Evolutionary conservation across 2,113 vertebrate species (phyloP), one percentile per base, ranked within the genome.

Genomic region (Microtus pennsylvanicus): DNA sequence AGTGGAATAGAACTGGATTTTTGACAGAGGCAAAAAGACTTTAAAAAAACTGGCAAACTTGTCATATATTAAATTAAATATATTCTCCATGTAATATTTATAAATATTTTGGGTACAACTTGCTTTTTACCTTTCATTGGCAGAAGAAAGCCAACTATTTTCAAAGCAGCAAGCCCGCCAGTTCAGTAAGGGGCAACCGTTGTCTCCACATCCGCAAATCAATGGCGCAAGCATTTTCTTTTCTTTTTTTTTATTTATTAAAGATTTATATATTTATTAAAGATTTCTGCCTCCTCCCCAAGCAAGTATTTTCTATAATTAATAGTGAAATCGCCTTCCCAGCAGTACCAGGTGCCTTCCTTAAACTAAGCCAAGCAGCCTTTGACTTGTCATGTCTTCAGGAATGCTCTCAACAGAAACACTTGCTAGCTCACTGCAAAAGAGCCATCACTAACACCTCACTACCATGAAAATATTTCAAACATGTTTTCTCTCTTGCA

Each of bases 31-130:
- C 65, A 80, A 72, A 96, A 88, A 81, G 12, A 30, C 10, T 55
- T 42, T 82, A 78, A 82, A 76, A 87, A 87, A 17, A 82, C 52
- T 55, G 58, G 38, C 87, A 55, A 93, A 93, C 7, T 70, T 87
- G 50, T 74, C 45, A 30, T 81, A 80, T 92, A 90, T 93, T 88
- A 89, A 96, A 76, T 74, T 95, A 95, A 96, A 80, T 65, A 83
- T 89, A 88, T 14, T 91, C 17, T 75, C 76, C 21, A 87, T 67
- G 58, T 55, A 94, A 74, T 76, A 89, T 83, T 90, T 81, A 22
- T 80, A 75, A 93, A 86, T 91, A 70, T 52, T 91, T 33, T 58
- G 19, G 50, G 14, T 77, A 55, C 19, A 22, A 81, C 24, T 70
- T 5, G 0, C 72, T 96, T 12, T 83, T 91, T 70, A 70, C 8